Evolutionary conservation across 1,140 invertebrate genomes (phyloP).

Genomic region (Thaumatotibia leucotreta): DNA sequence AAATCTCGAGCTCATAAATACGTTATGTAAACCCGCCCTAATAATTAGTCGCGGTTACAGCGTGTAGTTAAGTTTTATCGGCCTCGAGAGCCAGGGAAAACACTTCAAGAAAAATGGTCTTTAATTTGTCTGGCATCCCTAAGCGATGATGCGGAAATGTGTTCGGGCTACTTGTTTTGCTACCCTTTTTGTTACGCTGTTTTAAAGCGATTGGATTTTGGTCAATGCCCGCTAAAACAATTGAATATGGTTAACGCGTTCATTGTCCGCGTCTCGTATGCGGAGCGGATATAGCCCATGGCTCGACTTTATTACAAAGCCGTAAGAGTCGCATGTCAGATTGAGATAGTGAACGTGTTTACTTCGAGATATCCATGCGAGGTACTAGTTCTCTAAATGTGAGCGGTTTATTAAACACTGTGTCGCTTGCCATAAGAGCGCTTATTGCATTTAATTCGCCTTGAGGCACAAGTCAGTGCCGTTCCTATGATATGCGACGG

Average conservation of each 20-base stretch:
- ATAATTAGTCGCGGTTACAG: conserved; percentile 74
- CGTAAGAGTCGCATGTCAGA: too few species aligned
- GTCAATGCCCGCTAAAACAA: conserved; percentile 32
- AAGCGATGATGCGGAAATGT: conserved; percentile 68
- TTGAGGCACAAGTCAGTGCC: too few species aligned
- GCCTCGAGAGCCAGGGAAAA: conserved; percentile 52
- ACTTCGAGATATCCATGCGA: too few species aligned
- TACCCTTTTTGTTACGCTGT: conserved; percentile 45
- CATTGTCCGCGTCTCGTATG: conserved; percentile 33
- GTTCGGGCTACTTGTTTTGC: conserved; percentile 50
- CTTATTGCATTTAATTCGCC: too few species aligned
- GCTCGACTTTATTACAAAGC: too few species aligned
- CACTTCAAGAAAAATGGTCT: conserved; percentile 64
- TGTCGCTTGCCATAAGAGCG: too few species aligned
- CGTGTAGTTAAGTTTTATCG: conserved; percentile 72
- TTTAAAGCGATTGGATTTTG: conserved; percentile 66
- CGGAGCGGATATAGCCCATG: too few species aligned
- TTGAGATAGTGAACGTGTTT: too few species aligned
- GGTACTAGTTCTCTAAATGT: too few species aligned
- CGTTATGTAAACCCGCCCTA: conserved; percentile 74
- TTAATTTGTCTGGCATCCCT: conserved; percentile 64
- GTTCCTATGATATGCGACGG: too few species aligned
- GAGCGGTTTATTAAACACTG: too few species aligned
- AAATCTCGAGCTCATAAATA: conserved; percentile 74
- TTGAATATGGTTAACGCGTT: conserved; percentile 48